phyloP scores from a whole-genome alignment of 2,797 vertebrate genomes.

The Vultur gryphus region DNA sequence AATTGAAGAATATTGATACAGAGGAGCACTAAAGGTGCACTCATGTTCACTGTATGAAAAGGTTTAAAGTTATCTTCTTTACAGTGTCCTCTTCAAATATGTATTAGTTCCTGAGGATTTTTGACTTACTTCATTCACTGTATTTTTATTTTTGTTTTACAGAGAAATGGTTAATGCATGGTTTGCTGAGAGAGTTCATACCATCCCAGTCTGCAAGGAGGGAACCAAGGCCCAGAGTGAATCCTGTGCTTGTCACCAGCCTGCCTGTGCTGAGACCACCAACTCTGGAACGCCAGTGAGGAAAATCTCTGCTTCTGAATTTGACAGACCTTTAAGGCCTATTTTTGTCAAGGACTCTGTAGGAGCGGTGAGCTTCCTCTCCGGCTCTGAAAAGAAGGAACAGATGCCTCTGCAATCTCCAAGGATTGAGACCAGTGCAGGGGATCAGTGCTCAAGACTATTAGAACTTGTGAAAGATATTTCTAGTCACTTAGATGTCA shows the following conservation, averaged over 20 bases:
- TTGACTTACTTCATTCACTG: neutral
- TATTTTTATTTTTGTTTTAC: conserved; percentile 31
- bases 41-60: neutral
- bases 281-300: conserved; percentile 82
- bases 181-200: conserved; percentile 94
- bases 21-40: neutral
- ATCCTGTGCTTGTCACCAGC: conserved; percentile 65
- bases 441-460: conserved; percentile 88
- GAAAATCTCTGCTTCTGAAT: conserved; percentile 96
- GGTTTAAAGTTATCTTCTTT: neutral
- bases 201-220: conserved; percentile 85
- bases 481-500: conserved; percentile 94
- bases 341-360: conserved; percentile 93
- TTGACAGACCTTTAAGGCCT: conserved; percentile 91
- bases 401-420: conserved; percentile 81
- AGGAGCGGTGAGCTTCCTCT: conserved; percentile 90
- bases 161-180: conserved; percentile 99
- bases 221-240: conserved; percentile 67
- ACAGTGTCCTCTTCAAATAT: neutral
- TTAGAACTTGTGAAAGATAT: conserved; percentile 95
- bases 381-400: conserved; percentile 81
- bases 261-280: conserved; percentile 65
- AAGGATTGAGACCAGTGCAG: conserved; percentile 59
- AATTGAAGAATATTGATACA: neutral
- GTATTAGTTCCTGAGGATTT: neutral